Percentiles rank a stretch among this genome's conserved stretches.
Evolutionary conservation across 1,140 invertebrate species (phyloP).

Genomic region (Drosophila quadrilineata): DNA sequence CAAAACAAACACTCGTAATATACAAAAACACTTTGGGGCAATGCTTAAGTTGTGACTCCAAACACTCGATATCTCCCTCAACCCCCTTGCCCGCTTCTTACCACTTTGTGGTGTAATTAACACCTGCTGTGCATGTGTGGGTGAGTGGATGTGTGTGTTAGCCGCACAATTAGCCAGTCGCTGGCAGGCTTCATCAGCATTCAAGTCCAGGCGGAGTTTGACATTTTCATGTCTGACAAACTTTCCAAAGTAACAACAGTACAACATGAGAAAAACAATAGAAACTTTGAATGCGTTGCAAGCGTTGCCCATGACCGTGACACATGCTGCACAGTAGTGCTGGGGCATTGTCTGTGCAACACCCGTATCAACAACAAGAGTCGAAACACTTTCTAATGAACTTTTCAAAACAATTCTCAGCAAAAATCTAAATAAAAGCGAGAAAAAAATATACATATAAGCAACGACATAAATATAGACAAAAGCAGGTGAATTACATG

Average conservation of each 20-base stretch:
- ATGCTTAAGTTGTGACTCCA: constrained; percentile 11
- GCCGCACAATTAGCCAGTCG: constrained; percentile 24
- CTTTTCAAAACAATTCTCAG: constrained; percentile 61
- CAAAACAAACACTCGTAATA: constrained; percentile 50
- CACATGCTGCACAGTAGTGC: constrained; percentile 34
- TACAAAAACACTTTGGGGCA: constrained; percentile 55
- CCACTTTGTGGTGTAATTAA: constrained; percentile 62
- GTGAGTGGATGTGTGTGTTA: constrained; percentile 4
- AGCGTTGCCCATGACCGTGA: constrained; percentile 51
- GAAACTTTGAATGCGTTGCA: constrained; percentile 24
- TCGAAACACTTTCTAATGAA: constrained; percentile 71
- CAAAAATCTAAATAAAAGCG: constrained; percentile 57
- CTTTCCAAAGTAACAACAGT: too few relatives aligned
- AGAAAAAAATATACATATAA: constrained; percentile 44
- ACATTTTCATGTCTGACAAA: constrained; percentile 31
- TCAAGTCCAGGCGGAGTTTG: constrained; percentile 8
- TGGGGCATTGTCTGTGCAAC: constrained; percentile 43
- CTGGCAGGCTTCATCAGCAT: constrained; percentile 28
- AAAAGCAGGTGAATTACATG: constrained; percentile 71
- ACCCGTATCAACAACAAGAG: constrained; percentile 50
- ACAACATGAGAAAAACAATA: too few relatives aligned
- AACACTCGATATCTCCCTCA: constrained; percentile 18
- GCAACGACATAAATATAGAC: constrained; percentile 47
- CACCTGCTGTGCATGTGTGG: constrained; percentile 39
- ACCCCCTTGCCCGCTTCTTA: too few relatives aligned